These are phyloP conservation scores for Willisornis vidua DNA, from an alignment of 2,113 vertebrate genomes.

Conservation along the genomic window DNA sequence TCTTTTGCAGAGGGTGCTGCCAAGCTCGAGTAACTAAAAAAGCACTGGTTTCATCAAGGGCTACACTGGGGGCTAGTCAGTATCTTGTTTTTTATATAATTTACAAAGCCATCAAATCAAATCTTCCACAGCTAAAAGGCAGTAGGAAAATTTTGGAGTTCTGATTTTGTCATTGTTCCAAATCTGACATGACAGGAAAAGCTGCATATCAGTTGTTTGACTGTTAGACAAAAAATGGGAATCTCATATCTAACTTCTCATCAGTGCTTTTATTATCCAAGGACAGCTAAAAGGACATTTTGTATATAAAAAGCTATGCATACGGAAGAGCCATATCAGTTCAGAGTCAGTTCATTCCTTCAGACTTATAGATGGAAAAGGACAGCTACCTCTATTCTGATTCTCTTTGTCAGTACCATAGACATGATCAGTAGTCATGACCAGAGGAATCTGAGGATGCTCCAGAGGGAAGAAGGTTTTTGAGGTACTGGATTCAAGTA, in stretches of 20 bases:
- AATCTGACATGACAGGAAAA: not conserved
- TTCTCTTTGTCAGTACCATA: not conserved
- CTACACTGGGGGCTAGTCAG: not conserved
- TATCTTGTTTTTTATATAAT: not conserved
- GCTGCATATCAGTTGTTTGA: not conserved
- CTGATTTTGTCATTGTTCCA: not conserved
- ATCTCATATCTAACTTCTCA: not conserved
- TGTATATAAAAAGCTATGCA: not conserved
- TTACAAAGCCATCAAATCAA: not conserved
- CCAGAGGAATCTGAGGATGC: not conserved
- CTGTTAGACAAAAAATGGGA: not conserved
- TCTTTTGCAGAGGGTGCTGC: not conserved
- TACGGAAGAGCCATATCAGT: not conserved
- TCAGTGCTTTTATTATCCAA: not conserved
- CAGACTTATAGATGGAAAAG: not conserved
- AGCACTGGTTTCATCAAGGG: not conserved
- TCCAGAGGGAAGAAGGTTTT: not conserved
- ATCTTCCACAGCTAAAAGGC: not conserved
- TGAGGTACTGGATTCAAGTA: not conserved
- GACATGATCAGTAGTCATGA: rapidly evolving
- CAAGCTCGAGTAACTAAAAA: not conserved
- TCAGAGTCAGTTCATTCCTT: not conserved
- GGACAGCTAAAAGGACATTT: not conserved
- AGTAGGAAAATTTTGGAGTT: not conserved
- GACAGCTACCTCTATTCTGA: not conserved